These are phyloP conservation scores for Turdus rufiventris DNA, from an alignment of 2,113 vertebrate genomes.

Conservation along the genomic window DNA sequence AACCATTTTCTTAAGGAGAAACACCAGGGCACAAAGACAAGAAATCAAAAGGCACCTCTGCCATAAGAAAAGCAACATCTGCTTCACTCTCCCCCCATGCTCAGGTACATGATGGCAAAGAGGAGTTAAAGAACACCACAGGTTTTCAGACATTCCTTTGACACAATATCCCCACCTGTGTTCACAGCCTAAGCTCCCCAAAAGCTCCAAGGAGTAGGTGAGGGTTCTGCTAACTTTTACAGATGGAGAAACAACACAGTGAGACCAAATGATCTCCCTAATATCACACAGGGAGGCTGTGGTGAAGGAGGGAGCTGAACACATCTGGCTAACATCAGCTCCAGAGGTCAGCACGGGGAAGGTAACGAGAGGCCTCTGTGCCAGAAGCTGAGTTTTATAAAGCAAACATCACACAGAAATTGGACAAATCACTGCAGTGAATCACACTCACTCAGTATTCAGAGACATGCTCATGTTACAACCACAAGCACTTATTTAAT, in stretches of 20 bases:
- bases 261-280: not conserved
- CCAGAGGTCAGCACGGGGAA: not conserved
- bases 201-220: fast-evolving
- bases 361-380: not conserved
- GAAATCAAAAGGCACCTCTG: not conserved
- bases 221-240: not conserved
- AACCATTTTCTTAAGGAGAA: not conserved
- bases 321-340: slow-evolving; percentile 12
- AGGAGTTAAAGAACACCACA: not conserved
- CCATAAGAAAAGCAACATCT: not conserved
- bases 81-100: not conserved
- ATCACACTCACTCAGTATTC: slow-evolving; percentile 24
- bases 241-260: not conserved
- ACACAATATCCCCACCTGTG: not conserved
- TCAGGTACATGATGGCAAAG: not conserved
- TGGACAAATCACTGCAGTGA: not conserved
- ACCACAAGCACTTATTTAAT: slow-evolving; percentile 59
- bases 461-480: not conserved
- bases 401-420: not conserved
- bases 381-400: not conserved
- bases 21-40: not conserved
- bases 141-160: not conserved
- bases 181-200: not conserved
- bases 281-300: not conserved
- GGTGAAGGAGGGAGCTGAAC: not conserved